These are phyloP conservation scores for Propsilocerus akamusi DNA, from an alignment of 1,140 invertebrate genomes.

Conservation along the genomic window DNA sequence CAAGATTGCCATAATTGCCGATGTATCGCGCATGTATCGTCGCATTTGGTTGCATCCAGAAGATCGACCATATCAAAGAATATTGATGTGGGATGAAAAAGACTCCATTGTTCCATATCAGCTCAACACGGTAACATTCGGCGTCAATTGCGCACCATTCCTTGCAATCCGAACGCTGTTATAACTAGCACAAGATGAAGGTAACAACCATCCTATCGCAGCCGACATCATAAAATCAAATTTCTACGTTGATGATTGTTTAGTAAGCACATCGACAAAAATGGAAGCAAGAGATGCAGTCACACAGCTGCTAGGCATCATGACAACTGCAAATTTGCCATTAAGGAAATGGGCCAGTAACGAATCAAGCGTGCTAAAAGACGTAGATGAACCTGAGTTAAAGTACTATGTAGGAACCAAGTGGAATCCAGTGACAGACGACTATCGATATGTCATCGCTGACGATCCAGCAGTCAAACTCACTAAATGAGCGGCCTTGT, in stretches of 20 bases:
- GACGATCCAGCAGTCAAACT: neutral
- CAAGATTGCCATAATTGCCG: conserved; percentile 12
- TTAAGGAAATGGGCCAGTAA: conserved; percentile 23
- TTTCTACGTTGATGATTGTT: conserved; percentile 24
- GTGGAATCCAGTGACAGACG: neutral
- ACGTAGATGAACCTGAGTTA: no score
- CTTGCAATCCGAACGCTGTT: conserved; percentile 13
- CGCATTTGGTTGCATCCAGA: conserved; percentile 12
- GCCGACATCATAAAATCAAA: conserved; percentile 12
- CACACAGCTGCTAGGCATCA: conserved; percentile 9
- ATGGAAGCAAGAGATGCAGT: no score
- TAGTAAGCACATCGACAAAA: no score
- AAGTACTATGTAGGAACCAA: neutral
- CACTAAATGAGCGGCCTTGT: conserved; percentile 14
- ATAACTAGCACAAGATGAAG: conserved; percentile 17
- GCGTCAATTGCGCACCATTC: conserved; percentile 13
- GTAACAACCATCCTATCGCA: conserved; percentile 11
- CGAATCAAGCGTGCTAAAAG: conserved; percentile 8
- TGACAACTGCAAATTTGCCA: conserved; percentile 16
- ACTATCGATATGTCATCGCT: neutral
- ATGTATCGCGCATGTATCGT: conserved; percentile 19
- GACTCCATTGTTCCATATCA: conserved; percentile 13
- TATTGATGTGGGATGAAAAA: conserved; percentile 16
- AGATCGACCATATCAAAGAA: conserved; percentile 15
- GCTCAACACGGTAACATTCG: no score